These are phyloP conservation scores for Mizuhopecten yessoensis DNA, from an alignment of 1,140 invertebrate genomes.

Conservation along the genomic window DNA sequence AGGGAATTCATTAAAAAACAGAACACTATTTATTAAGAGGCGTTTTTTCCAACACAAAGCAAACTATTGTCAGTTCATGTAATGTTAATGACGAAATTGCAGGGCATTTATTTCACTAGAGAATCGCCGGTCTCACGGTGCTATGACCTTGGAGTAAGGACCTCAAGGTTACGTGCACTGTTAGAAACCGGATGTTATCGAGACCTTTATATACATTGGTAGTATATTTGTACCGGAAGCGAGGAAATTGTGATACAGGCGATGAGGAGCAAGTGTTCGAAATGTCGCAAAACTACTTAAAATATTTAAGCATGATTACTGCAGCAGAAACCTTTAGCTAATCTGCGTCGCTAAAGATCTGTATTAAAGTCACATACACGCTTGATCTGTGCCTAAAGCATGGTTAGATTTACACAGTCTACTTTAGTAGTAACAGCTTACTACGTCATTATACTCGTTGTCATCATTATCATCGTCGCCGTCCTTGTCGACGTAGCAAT, in stretches of 20 bases:
- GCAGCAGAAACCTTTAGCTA: background rate
- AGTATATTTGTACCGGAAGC: background rate
- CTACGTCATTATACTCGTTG: no score
- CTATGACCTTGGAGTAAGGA: background rate
- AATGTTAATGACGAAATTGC: constrained; percentile 29
- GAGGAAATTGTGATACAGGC: background rate
- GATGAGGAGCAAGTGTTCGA: background rate
- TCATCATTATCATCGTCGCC: no score
- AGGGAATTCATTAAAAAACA: background rate
- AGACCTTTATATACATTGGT: background rate
- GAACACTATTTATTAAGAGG: background rate
- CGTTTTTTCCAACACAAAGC: constrained; percentile 6
- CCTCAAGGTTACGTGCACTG: background rate
- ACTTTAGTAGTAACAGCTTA: no score
- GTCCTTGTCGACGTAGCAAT: no score
- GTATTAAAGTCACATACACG: background rate
- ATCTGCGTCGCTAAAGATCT: background rate
- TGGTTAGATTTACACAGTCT: background rate
- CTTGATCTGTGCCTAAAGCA: background rate
- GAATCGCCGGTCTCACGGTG: background rate
- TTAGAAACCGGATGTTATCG: background rate
- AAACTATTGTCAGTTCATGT: background rate
- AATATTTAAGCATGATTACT: background rate
- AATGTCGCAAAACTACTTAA: background rate
- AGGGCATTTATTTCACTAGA: background rate